Evolutionary conservation across 2,888 invertebrate genomes (phyloP).

Genomic region (Cheilosia grossa): DNA sequence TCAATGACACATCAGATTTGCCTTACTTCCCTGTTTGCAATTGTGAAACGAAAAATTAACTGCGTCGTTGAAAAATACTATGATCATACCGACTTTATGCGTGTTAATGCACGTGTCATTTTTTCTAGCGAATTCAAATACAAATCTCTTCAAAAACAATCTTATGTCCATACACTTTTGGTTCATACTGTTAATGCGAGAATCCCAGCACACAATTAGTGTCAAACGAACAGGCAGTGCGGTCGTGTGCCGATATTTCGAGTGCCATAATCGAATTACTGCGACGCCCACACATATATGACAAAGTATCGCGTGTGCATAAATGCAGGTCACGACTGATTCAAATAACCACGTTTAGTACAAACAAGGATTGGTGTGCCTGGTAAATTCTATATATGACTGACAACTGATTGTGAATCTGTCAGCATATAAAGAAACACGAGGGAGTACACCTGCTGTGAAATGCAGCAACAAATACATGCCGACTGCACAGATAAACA

Average conservation of each 20-base stretch:
- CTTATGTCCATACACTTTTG: neutral
- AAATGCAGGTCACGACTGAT: constrained; percentile 39
- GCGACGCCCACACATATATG: neutral
- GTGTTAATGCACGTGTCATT: too few species aligned
- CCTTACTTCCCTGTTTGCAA: too few species aligned
- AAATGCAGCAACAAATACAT: constrained; percentile 9
- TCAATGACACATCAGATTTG: too few species aligned
- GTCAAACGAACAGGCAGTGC: constrained; percentile 8
- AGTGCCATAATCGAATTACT: constrained; percentile 26
- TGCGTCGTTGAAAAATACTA: neutral
- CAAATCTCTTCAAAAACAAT: neutral
- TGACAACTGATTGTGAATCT: constrained; percentile 14
- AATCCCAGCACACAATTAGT: constrained; percentile 1
- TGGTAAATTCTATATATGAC: constrained; percentile 21
- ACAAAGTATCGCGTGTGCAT: constrained; percentile 20
- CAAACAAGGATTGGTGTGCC: constrained; percentile 9
- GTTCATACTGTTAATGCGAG: neutral
- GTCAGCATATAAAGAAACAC: neutral
- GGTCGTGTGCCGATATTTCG: constrained; percentile 15
- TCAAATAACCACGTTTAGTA: constrained; percentile 9
- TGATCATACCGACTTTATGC: too few species aligned
- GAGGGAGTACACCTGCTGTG: neutral
- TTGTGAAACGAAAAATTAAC: neutral
- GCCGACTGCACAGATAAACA: neutral
- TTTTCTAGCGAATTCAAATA: too few species aligned